These are phyloP conservation scores for Lasioglossum calceatum DNA, from an alignment of 2,888 invertebrate species.

Conservation along the genomic window DNA sequence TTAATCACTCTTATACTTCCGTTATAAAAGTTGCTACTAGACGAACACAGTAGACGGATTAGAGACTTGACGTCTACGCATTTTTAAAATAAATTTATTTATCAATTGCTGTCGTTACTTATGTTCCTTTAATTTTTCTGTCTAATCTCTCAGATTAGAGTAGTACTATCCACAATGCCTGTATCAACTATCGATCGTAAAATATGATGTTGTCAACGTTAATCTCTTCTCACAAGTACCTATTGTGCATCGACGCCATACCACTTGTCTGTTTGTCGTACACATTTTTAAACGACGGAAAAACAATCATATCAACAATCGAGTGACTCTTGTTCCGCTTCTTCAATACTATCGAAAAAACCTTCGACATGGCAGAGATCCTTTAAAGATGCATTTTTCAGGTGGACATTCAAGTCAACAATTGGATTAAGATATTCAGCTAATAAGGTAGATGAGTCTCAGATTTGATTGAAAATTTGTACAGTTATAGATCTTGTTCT, in stretches of 20 bases:
- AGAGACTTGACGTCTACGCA: neutral
- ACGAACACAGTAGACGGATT: neutral
- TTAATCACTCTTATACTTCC: neutral
- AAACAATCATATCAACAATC: neutral
- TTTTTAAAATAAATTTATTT: neutral
- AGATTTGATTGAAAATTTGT: no score
- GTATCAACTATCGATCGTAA: neutral
- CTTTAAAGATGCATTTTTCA: neutral
- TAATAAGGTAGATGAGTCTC: no score
- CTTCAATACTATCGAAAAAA: neutral
- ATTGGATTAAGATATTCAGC: neutral
- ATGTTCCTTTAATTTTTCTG: neutral
- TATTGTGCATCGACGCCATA: neutral
- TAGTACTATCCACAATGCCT: neutral
- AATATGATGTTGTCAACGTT: neutral
- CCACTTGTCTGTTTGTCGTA: neutral
- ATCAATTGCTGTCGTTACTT: neutral
- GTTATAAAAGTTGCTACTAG: neutral
- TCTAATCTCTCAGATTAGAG: neutral
- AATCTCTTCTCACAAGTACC: neutral
- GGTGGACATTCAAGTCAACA: neutral
- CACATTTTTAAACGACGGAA: neutral
- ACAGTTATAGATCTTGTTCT: no score
- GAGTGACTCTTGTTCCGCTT: neutral
- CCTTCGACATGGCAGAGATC: neutral